Evolutionary conservation across 2,888 invertebrate species (phyloP), one percentile per base, ranked within the genome.

Genomic region (Protonemura montana): DNA sequence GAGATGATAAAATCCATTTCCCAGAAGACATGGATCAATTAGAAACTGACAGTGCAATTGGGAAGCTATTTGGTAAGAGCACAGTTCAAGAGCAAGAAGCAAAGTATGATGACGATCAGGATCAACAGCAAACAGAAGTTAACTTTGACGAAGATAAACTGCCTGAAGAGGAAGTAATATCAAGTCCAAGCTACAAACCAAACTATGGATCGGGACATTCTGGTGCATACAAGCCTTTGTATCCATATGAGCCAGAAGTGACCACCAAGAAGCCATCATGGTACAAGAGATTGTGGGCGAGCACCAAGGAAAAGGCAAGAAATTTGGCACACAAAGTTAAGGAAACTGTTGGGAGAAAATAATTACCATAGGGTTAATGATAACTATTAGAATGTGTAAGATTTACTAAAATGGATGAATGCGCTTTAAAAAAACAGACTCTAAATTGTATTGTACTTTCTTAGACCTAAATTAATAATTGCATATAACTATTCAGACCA

Each of bases 211-310:
- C 35, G 41, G 42, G 5, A 7, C 82, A n/a, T 28, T 78, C 85
- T 16, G 87, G 59, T 13, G 82, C 81, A 35, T 77, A 59, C 16
- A 5, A 29, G 28, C 81, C 81, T 29, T 5, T 28, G 82, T 28
- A 87, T 86, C 86, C 82, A 30, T 76, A 88, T 87, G 85, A 87
- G 87, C 89, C 86, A 85, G 88, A 88, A 86, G 89, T 88, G 42
- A 89, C 86, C 88, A 89, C 90, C 25, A 91, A 91, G 89, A 91
- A 92, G 89, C 91, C 92, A 82, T 92, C 94, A 27, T 93, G 94
- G 89, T 94, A 94, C 94, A 91, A 91, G 87, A 92, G 91, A 6
- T 2, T 25, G 5, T 93, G 93, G 89, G 91, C 92, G 78, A 93
- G 92, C 90, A 92, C 93, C 81, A 91, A 91, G 88, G 93, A 93